Percentiles rank a stretch among this genome's conserved stretches.
These are phyloP conservation scores for Platycercus adscitus DNA, from an alignment of 2,113 vertebrate species.

Conservation along the genomic window DNA sequence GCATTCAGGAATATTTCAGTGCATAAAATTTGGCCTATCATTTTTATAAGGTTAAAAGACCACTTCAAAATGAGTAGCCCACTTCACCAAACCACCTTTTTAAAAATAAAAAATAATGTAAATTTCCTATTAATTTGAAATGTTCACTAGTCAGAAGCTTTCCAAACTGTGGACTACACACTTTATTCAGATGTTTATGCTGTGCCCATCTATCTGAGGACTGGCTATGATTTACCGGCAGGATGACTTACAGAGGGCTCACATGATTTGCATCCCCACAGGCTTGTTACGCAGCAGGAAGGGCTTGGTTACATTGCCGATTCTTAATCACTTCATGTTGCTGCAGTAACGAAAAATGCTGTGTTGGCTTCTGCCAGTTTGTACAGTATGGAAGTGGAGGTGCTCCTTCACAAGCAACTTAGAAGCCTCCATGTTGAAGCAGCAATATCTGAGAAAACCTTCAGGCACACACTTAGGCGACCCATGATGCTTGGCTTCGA, in stretches of 20 bases:
- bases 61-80: background rate
- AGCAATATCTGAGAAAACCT: background rate
- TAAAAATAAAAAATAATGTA: background rate
- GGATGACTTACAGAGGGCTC: background rate
- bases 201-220: background rate
- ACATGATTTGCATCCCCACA: background rate
- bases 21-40: background rate
- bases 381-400: background rate
- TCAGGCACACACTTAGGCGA: background rate
- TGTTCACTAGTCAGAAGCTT: background rate
- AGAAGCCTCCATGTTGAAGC: background rate
- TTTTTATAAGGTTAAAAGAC: background rate
- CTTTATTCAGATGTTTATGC: background rate
- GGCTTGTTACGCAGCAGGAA: background rate
- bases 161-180: accelerated
- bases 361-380: background rate
- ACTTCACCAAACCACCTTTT: background rate
- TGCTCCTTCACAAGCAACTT: background rate
- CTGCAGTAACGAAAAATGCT: background rate
- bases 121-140: background rate
- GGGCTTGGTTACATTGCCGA: background rate
- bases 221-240: background rate
- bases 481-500: accelerated
- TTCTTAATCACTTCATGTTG: background rate
- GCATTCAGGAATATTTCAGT: background rate